Evolutionary conservation across 92 coral and sea anemone species (phyloP), one percentile per base, ranked within the genome.

Genomic region (Actinernus sp.): DNA sequence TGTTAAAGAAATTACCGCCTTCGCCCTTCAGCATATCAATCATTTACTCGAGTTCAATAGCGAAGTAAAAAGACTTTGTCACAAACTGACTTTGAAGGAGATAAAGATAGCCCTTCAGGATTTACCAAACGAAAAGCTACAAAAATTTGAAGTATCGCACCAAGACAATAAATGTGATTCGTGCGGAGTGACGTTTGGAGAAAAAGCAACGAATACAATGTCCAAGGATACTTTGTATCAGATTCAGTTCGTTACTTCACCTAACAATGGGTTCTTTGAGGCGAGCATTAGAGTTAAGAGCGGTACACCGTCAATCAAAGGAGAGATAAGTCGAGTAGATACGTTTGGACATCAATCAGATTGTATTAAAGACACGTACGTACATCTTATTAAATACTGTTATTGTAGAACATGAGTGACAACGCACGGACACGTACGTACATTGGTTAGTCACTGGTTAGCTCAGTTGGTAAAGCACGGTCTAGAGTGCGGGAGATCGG

Each of bases 231-330:
- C 80, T 7, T 39, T 80, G 8, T 93, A 93, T 68, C 98, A 91
- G 55, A 66, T 93, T 36, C 97, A 93, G 28, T 55, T 93, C 3
- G 67, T 86, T 10, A 90, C 97, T 4, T 82, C 87, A 11, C 94
- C 98, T 0, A 81, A 78, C 50, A 55, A 93, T 19, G 98, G 98
- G 28, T 63, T 86, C 38, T 93, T 53, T 26, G 97, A 93, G 57
- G 97, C 97, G 3, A 82, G 91, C 14, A 78, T 86, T 27, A 66
- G 69, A 49, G 20, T 86, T 48, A 59, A 23, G 0, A 40, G 43
- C 2, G 84, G 84, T 12, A 27, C 41, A 20, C 80, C 81, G 13
- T 58, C 58, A 3, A 24, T 86, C 23, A 31, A 30, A 27, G 92
- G 92, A 13, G 74, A 68, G 3, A 74, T 86, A 0, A 86, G 92